Evolutionary conservation across 2,797 vertebrate species (phyloP), one percentile per base, ranked within the genome.

Genomic region (Leptodactylus fallax): DNA sequence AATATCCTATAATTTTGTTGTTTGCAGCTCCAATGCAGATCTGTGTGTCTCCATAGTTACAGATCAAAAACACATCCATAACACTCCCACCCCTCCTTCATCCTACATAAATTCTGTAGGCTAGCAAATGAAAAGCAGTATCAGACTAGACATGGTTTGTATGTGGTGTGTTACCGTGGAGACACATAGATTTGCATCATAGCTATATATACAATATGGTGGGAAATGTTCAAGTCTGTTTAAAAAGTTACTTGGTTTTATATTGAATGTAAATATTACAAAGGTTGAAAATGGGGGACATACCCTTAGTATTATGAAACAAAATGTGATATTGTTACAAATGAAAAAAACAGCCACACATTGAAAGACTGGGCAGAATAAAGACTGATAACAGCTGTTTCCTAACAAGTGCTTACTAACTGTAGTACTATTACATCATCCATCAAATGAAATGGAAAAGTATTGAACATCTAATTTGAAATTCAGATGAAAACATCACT

Each of bases 401-500:
- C 61, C 56, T 69, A 76, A 78, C 81, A 58, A 17, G 27, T 69
- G n/a, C 78, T 78, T 81, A 12, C 71, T 45, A 82, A 79, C 79
- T 78, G 53, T 71, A 83, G 11, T 71, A 83, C 16, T 83, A 61
- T 83, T 60, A 86, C 83, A 83, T 86, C 51, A 83, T 89, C 56
- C 72, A 21, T 61, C 83, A 83, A 77, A 67, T 16, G 25, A 16
- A 83, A 71, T 56, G 53, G 49, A 47, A 55, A n/a, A 78, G 21
- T 78, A 69, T 56, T 23, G n/a, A 77, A 79, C n/a, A 60, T 83
- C 36, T 83, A 86, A 85, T 78, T 67, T 83, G 72, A 83, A 89
- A 86, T 79, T 80, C 85, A 86, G 84, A 86, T 89, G 79, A 67
- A 74, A 67, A 53, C 23, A 78, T 76, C 27, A 65, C 63, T 67